phyloP scores from a whole-genome alignment of 2,113 vertebrate species.

The Cyprinodon brontotheroides region DNA sequence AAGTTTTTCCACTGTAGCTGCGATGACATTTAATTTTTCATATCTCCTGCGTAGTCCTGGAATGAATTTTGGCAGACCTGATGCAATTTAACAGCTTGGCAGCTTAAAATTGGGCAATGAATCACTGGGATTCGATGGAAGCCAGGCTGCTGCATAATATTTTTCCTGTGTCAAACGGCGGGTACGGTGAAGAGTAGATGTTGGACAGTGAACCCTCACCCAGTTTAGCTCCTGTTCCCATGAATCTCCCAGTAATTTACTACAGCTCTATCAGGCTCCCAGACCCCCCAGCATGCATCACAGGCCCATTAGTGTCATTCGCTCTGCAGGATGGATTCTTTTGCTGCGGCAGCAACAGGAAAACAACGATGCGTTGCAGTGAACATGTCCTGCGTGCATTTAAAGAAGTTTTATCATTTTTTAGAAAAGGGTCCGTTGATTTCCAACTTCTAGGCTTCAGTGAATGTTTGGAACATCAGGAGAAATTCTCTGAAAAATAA shows the following conservation, averaged over 20 bases:
- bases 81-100: conserved; percentile 99
- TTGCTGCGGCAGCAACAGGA: background rate
- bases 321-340: background rate
- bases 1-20: conserved; percentile 98
- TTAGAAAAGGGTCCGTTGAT: too few species aligned
- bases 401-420: too few species aligned
- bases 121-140: conserved; percentile 99
- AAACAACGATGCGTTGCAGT: too few species aligned
- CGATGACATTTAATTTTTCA: conserved; percentile 99
- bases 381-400: too few species aligned
- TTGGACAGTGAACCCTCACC: conserved; percentile 85
- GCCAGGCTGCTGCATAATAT: conserved; percentile 96
- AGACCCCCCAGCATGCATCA: background rate
- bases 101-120: conserved; percentile 99
- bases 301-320: background rate
- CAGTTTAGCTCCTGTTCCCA: background rate
- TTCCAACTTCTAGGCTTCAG: too few species aligned
- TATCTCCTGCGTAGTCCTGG: conserved; percentile 99
- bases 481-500: too few species aligned
- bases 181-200: conserved; percentile 43
- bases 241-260: conserved; percentile 25
- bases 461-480: too few species aligned
- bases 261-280: conserved; percentile 6
- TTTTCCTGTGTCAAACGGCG: conserved; percentile 87
- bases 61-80: conserved; percentile 99